Evolutionary conservation across 2,113 vertebrate genomes (phyloP), one percentile per base, ranked within the genome.

Genomic region (Lutjanus erythropterus): DNA sequence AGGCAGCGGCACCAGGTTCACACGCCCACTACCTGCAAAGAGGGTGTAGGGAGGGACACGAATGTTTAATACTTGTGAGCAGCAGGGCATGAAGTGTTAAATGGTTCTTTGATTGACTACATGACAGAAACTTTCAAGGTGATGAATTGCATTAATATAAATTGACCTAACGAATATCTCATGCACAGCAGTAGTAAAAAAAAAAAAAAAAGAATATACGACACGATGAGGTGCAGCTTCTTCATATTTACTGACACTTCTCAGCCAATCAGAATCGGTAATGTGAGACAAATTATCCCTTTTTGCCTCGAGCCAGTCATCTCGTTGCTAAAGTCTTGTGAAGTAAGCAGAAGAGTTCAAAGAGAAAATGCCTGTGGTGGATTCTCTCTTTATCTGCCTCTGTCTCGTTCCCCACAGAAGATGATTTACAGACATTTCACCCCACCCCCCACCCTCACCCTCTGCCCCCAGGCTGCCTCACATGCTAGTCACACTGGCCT

Each of bases 1-100:
- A 0, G 96, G 95, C 68, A 99, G 96, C 74, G 96, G 97, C 79
- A 99, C 97, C 71, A 98, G 96, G 88, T 99, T 98, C 68, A 99
- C 97, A 75, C 97, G 97, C 14, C 95, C 96, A 49, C 95, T 95
- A 88, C 98, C 97, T 99, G 90, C 25, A 27, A 5, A 69, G 56
- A 61, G 9, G 71, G 19, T 2, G 16, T 5, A 12, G 19, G 16
- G 12, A 12, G 19, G 1, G 46, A n/a, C 31, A n/a, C 7, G 37
- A 39, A 41, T 41, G 9, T 10, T 37, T 37, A 37, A 7, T 0
- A 77, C 16, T 37, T 9, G n/a, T 31, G 39, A 58, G 23, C 37
- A 42, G 25, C 55, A 42, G 9, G 49, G 18, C 0, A 2, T 27
- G 42, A 79, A 47, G 41, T 47, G 9, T 19, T 21, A 3, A n/a